phyloP scores from a whole-genome alignment of 2,113 vertebrate genomes.

The Nematolebias whitei region DNA sequence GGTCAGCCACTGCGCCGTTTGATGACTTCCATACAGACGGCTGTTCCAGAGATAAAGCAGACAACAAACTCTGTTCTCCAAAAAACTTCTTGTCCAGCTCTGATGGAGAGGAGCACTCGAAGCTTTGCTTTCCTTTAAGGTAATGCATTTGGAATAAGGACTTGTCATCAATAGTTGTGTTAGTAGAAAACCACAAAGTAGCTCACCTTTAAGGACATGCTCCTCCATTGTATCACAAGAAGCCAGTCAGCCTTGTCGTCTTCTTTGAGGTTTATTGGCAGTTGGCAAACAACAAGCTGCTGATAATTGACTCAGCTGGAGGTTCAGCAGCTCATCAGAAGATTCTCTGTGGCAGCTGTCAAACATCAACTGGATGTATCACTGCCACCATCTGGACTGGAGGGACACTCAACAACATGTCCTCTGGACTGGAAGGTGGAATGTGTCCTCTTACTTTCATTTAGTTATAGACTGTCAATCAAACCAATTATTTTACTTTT shows the following conservation, averaged over 20 bases:
- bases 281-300: too few relatives aligned
- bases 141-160: neutral
- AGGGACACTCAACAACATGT: too few relatives aligned
- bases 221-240: constrained; percentile 28
- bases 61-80: constrained; percentile 62
- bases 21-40: constrained; percentile 33
- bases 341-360: too few relatives aligned
- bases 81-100: constrained; percentile 73
- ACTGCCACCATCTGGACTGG: too few relatives aligned
- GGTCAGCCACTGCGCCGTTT: constrained; percentile 44
- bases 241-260: neutral
- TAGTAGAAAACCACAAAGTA: neutral
- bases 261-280: too few relatives aligned
- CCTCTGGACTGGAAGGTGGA: too few relatives aligned
- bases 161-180: neutral
- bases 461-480: too few relatives aligned
- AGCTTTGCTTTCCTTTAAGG: constrained; percentile 60
- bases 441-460: too few relatives aligned
- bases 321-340: constrained; percentile 34
- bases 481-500: too few relatives aligned
- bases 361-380: too few relatives aligned
- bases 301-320: constrained; percentile 65
- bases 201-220: constrained; percentile 49
- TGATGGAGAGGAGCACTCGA: constrained; percentile 60
- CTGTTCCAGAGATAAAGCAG: constrained; percentile 63